Conservation (phyloP, 2,888 invertebrate species). For the Periphyllus acericola region DNA sequence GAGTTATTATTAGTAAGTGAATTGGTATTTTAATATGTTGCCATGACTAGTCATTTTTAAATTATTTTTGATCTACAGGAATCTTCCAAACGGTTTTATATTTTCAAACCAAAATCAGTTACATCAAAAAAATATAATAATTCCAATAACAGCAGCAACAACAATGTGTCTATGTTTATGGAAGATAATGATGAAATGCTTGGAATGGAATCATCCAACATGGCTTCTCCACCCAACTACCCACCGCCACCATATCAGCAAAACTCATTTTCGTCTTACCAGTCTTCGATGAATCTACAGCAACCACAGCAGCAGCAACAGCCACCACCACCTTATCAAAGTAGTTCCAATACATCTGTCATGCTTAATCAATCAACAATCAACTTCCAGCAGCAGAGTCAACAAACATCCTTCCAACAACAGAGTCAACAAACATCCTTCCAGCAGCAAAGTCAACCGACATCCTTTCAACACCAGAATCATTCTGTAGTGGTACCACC, state of each 20-base stretch:
- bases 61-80: conserved; percentile 31
- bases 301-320: conserved; percentile 9
- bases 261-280: background rate
- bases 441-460: background rate
- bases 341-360: background rate
- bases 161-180: conserved; percentile 46
- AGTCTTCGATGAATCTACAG: conserved; percentile 2
- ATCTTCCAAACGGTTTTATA: conserved; percentile 34
- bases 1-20: conserved; percentile 70
- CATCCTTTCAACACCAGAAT: background rate
- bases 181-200: conserved; percentile 51
- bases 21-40: background rate
- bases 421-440: background rate
- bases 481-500: background rate
- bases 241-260: conserved; percentile 9
- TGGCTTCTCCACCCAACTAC: background rate
- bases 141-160: background rate
- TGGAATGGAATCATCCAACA: conserved; percentile 13
- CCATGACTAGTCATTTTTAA: background rate
- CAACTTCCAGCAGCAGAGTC: background rate
- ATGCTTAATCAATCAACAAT: background rate
- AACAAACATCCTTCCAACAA: background rate
- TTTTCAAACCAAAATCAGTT: background rate
- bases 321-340: conserved; percentile 9
- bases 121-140: conserved; percentile 7